Percentiles rank a stretch among this genome's conserved stretches.
These are phyloP conservation scores for Hetaerina americana DNA, from an alignment of 1,140 invertebrate species.

Conservation along the genomic window DNA sequence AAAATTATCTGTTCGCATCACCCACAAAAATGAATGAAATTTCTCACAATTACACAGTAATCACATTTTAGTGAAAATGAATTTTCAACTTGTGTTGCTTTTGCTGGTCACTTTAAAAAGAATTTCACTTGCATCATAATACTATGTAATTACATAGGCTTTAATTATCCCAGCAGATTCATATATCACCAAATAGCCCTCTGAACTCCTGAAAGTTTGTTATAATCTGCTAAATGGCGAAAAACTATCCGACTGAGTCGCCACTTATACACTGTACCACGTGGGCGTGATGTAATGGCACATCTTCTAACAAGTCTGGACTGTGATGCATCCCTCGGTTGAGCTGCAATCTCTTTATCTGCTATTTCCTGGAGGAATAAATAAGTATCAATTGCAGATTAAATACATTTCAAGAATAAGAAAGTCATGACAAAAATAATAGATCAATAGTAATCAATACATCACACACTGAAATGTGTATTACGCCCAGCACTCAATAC, in stretches of 20 bases:
- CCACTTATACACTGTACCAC: conserved; percentile 60
- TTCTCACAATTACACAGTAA: too few species aligned
- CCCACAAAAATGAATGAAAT: too few species aligned
- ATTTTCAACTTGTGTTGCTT: too few species aligned
- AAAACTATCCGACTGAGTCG: conserved; percentile 78
- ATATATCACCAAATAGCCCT: conserved; percentile 74
- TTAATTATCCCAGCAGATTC: too few species aligned
- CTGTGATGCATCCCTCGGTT: conserved; percentile 58
- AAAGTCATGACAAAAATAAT: conserved; percentile 5
- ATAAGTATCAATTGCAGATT: conserved; percentile 7
- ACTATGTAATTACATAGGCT: too few species aligned
- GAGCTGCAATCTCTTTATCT: conserved; percentile 52
- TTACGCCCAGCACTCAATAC: too few species aligned
- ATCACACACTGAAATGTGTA: not conserved
- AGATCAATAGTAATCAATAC: not conserved
- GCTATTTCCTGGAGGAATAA: conserved; percentile 41
- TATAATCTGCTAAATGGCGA: conserved; percentile 78
- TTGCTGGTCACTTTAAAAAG: too few species aligned
- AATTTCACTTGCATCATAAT: too few species aligned
- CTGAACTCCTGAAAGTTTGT: conserved; percentile 74
- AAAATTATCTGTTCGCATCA: too few species aligned
- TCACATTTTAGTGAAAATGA: too few species aligned
- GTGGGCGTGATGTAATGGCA: conserved; percentile 61
- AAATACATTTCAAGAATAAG: conserved; percentile 8
- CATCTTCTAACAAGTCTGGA: conserved; percentile 55